These are phyloP conservation scores for Quadriops clusia DNA, from an alignment of 2,888 invertebrate genomes.

Conservation along the genomic window DNA sequence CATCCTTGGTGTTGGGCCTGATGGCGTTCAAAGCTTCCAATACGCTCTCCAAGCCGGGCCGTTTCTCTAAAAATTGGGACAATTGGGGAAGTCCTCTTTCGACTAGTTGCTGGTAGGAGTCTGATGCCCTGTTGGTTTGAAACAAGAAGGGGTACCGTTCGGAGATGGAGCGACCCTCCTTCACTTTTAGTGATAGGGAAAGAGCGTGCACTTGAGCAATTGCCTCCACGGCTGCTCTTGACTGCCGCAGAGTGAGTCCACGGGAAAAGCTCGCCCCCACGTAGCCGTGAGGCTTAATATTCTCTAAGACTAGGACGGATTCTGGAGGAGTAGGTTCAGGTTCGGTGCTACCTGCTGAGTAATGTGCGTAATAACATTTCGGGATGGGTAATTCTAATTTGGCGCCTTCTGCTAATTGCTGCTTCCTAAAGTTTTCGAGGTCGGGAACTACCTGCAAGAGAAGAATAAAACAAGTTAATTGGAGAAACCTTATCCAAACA, in stretches of 20 bases:
- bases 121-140: slow-evolving; percentile 65
- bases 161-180: slow-evolving; percentile 39
- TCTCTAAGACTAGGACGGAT: slow-evolving; percentile 63
- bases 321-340: slow-evolving; percentile 41
- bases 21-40: slow-evolving; percentile 47
- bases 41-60: slow-evolving; percentile 50
- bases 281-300: slow-evolving; percentile 55
- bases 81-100: slow-evolving; percentile 67
- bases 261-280: slow-evolving; percentile 55
- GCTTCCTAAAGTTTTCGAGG: slow-evolving; percentile 48
- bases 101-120: slow-evolving; percentile 67
- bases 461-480: no score
- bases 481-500: no score
- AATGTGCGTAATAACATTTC: slow-evolving; percentile 55
- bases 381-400: slow-evolving; percentile 54
- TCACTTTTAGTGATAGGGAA: slow-evolving; percentile 51
- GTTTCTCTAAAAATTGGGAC: slow-evolving; percentile 55
- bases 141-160: slow-evolving; percentile 57
- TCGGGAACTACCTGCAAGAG: slow-evolving; percentile 57
- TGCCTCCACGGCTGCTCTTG: slow-evolving; percentile 56
- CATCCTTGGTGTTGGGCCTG: slow-evolving; percentile 55
- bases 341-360: slow-evolving; percentile 39
- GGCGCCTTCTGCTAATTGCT: slow-evolving; percentile 32
- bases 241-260: slow-evolving; percentile 52
- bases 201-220: slow-evolving; percentile 64